Evolutionary conservation across 2,888 invertebrate genomes (phyloP).

Genomic region (Cerceris rybyensis): DNA sequence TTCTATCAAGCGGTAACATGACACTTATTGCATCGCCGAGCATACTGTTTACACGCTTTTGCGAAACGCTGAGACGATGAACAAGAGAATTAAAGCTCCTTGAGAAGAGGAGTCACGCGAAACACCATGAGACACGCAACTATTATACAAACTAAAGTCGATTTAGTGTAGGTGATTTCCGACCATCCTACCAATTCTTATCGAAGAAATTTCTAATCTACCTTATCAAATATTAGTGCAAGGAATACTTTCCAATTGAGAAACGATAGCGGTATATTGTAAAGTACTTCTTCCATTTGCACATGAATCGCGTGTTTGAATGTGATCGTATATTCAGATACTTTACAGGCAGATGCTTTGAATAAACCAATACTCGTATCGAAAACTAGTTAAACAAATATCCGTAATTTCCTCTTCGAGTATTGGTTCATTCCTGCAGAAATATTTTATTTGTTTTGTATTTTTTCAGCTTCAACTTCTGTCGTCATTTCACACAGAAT

Average conservation of each 20-base stretch:
- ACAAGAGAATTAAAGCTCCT: constrained; percentile 37
- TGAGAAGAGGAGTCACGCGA: constrained; percentile 31
- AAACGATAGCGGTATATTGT: too few species aligned
- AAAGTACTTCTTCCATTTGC: too few species aligned
- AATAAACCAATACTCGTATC: too few species aligned
- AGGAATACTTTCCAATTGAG: neutral
- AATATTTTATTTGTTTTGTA: too few species aligned
- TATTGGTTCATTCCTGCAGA: too few species aligned
- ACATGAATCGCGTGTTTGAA: too few species aligned
- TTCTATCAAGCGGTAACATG: constrained; percentile 51
- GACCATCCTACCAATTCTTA: constrained; percentile 1
- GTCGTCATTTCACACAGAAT: too few species aligned
- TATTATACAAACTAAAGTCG: constrained; percentile 24
- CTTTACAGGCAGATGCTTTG: too few species aligned
- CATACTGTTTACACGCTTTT: constrained; percentile 38
- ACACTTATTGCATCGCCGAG: constrained; percentile 54
- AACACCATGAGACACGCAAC: constrained; percentile 13
- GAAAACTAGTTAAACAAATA: too few species aligned
- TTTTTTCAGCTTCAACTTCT: too few species aligned
- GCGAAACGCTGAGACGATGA: constrained; percentile 23
- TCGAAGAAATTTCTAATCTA: neutral
- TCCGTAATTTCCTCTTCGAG: too few species aligned
- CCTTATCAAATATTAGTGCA: neutral
- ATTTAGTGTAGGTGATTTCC: constrained; percentile 18
- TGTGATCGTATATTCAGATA: too few species aligned